Conservation (phyloP, 2,888 invertebrate species). For the Drosophila mimica region DNA sequence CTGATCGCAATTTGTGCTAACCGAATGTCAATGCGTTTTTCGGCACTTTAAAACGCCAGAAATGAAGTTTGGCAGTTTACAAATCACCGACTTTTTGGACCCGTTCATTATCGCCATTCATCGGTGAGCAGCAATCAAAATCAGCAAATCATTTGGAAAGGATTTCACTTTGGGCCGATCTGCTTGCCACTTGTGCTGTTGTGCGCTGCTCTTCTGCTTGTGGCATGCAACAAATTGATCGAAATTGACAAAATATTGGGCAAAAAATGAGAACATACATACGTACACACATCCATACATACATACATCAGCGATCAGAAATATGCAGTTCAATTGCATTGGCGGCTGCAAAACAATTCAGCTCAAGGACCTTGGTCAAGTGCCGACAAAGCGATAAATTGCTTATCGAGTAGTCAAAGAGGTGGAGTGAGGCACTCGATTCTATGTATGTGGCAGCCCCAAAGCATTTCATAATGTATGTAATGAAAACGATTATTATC, state of each 20-base stretch:
- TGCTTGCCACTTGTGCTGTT: slow-evolving; percentile 45
- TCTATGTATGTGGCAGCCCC: slow-evolving; percentile 12
- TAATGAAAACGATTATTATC: not conserved
- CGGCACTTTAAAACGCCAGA: slow-evolving; percentile 76
- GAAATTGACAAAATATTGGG: slow-evolving; percentile 75
- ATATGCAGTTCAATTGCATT: slow-evolving; percentile 79
- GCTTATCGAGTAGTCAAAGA: slow-evolving; percentile 23
- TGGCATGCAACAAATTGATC: slow-evolving; percentile 81
- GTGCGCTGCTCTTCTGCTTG: slow-evolving; percentile 6
- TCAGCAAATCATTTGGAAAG: slow-evolving; percentile 60
- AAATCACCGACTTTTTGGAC: slow-evolving; percentile 68
- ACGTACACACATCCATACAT: slow-evolving; percentile 15
- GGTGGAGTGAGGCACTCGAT: slow-evolving; percentile 10
- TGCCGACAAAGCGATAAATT: slow-evolving; percentile 70
- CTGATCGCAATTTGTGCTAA: slow-evolving; percentile 67
- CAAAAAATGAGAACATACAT: slow-evolving; percentile 33
- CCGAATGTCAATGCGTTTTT: slow-evolving; percentile 76
- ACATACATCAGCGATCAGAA: slow-evolving; percentile 45
- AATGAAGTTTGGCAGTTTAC: slow-evolving; percentile 79
- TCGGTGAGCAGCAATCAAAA: slow-evolving; percentile 66
- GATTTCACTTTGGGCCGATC: slow-evolving; percentile 59
- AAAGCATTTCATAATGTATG: slow-evolving; percentile 1
- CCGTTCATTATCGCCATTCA: slow-evolving; percentile 76
- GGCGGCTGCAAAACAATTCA: slow-evolving; percentile 70
- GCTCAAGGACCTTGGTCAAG: slow-evolving; percentile 77